A percentile compares a stretch with the other conserved stretches of the same genome.
Conservation (phyloP, 2,888 invertebrate genomes). For the Pomacea canaliculata region DNA sequence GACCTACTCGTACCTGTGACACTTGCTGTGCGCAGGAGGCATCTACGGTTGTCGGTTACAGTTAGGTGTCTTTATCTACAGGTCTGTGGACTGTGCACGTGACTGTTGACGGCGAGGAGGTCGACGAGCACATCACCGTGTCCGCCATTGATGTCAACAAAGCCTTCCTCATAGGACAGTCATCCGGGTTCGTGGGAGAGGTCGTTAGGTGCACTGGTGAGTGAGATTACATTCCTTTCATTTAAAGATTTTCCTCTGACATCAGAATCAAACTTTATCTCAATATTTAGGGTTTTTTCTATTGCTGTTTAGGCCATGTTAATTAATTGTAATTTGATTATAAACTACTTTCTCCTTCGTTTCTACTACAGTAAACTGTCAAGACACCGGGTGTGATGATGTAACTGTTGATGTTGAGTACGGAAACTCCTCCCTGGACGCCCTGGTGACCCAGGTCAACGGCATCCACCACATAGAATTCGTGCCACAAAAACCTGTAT, state of each 20-base stretch:
- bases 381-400: slow-evolving; percentile 86
- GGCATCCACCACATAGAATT: slow-evolving; percentile 33
- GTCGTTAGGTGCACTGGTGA: slow-evolving; percentile 8
- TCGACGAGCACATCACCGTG: slow-evolving; percentile 79
- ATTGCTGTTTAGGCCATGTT: no score
- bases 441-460: no score
- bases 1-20: no score
- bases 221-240: neutral
- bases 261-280: no score
- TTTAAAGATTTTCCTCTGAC: no score
- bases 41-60: no score
- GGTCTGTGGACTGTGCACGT: slow-evolving; percentile 57
- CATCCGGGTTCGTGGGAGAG: slow-evolving; percentile 1
- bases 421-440: neutral
- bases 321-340: no score
- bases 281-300: no score
- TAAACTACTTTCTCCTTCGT: no score
- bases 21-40: no score
- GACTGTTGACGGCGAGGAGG: slow-evolving; percentile 79
- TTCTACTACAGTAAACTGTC: no score
- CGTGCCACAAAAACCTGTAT: slow-evolving; percentile 36
- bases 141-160: slow-evolving; percentile 74
- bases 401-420: slow-evolving; percentile 90
- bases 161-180: slow-evolving; percentile 69
- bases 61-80: slow-evolving; percentile 13